These are phyloP conservation scores for Sanderia malayensis DNA, from an alignment of 30 jellyfish, hydroid and myxozoan genomes.

Conservation along the genomic window DNA sequence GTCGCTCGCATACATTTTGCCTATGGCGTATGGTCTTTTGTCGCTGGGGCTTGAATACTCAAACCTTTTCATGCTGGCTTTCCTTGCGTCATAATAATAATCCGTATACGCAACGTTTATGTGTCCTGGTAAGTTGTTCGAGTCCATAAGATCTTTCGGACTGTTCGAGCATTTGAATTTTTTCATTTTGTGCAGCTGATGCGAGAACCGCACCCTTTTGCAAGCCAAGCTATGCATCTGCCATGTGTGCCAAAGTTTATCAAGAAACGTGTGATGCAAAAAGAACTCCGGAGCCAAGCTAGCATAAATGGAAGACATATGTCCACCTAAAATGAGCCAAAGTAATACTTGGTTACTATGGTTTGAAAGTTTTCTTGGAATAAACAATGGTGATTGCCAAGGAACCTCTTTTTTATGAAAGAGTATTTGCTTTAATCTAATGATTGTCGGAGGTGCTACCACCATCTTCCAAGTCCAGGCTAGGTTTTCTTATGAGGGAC, in stretches of 20 bases:
- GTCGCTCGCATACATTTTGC: not conserved
- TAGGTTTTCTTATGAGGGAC: too few species aligned
- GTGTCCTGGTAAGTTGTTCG: conserved; percentile 33
- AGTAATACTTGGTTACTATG: not conserved
- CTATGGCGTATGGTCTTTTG: not conserved
- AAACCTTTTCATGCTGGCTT: not conserved
- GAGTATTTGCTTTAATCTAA: too few species aligned
- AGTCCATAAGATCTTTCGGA: conserved; percentile 29
- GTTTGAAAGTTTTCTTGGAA: too few species aligned
- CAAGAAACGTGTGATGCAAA: conserved; percentile 64
- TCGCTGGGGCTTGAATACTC: too few species aligned
- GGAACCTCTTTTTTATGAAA: too few species aligned
- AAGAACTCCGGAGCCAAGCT: conserved; percentile 64
- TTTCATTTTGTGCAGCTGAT: conserved; percentile 14
- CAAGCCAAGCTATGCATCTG: conserved; percentile 47
- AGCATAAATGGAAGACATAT: conserved; percentile 62
- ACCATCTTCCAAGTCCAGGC: too few species aligned
- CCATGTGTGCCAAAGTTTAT: conserved; percentile 69
- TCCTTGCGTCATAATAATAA: conserved; percentile 16
- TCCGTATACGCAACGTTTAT: conserved; percentile 45
- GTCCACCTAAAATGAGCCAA: conserved; percentile 48
- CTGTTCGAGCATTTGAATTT: conserved; percentile 30
- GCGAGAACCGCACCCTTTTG: conserved; percentile 20
- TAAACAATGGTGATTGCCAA: too few species aligned
- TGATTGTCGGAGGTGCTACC: too few species aligned